A percentile compares a stretch with the other conserved stretches of the same genome.
Conservation (phyloP, 2,797 vertebrate species). For the Argya squamiceps region DNA sequence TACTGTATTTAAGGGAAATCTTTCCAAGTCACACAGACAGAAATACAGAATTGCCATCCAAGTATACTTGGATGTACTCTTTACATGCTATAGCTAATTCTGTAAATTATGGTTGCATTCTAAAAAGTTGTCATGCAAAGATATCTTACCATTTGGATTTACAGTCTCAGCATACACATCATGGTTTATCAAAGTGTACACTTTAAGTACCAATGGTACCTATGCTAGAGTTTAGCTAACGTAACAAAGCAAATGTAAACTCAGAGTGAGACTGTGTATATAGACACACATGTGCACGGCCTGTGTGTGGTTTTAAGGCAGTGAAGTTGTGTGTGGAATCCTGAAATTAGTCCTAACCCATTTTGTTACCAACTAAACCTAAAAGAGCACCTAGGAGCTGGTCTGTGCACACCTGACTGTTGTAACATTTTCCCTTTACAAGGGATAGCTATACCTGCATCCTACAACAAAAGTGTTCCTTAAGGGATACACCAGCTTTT, state of each 20-base stretch:
- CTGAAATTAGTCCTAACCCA: background rate
- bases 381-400: background rate
- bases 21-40: background rate
- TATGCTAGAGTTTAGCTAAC: background rate
- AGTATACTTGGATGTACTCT: background rate
- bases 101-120: background rate
- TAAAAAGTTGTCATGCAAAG: background rate
- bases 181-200: background rate
- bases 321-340: background rate
- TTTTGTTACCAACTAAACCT: background rate
- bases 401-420: background rate
- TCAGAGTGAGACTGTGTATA: background rate
- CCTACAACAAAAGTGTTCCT: background rate
- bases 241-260: background rate
- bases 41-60: background rate
- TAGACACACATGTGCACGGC: rapidly evolving
- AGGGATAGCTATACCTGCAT: background rate
- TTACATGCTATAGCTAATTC: background rate
- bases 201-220: background rate
- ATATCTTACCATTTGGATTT: background rate
- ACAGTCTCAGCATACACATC: background rate
- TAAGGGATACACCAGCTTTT: background rate
- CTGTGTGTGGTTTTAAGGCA: background rate
- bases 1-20: background rate
- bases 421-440: background rate